Percentiles rank a stretch among this genome's conserved stretches.
These are phyloP conservation scores for Pithys albifrons DNA, from an alignment of 2,113 vertebrate species.

Conservation along the genomic window DNA sequence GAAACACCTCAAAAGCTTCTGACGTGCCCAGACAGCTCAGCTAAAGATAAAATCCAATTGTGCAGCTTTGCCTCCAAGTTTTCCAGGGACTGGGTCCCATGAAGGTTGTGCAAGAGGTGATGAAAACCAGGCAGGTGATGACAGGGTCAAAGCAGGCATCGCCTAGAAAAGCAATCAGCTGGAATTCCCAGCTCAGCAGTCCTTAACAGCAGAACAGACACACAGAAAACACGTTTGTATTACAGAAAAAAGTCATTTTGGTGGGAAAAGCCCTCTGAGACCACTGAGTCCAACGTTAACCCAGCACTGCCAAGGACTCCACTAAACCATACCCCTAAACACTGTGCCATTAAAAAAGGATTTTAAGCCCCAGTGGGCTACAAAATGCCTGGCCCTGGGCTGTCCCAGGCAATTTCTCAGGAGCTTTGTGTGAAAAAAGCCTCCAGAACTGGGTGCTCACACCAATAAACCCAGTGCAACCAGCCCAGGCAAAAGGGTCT, in stretches of 20 bases:
- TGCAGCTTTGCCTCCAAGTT: background rate
- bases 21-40: background rate
- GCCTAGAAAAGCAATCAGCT: background rate
- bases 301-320: background rate
- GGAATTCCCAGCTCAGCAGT: background rate
- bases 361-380: background rate
- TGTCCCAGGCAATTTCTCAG: background rate
- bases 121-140: background rate
- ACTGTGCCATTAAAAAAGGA: background rate
- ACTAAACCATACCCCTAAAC: background rate
- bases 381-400: background rate
- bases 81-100: background rate
- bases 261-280: background rate
- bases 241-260: background rate
- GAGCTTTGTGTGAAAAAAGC: background rate
- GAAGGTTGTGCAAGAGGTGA: background rate
- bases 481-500: rapidly evolving
- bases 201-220: background rate
- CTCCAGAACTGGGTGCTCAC: background rate
- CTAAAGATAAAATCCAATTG: background rate
- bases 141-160: background rate
- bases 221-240: background rate
- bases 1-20: background rate
- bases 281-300: background rate
- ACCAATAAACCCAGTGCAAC: background rate